These are phyloP conservation scores for Apostichopus japonicus DNA, from an alignment of 35 echinoderm and acorn worm species.

Conservation along the genomic window DNA sequence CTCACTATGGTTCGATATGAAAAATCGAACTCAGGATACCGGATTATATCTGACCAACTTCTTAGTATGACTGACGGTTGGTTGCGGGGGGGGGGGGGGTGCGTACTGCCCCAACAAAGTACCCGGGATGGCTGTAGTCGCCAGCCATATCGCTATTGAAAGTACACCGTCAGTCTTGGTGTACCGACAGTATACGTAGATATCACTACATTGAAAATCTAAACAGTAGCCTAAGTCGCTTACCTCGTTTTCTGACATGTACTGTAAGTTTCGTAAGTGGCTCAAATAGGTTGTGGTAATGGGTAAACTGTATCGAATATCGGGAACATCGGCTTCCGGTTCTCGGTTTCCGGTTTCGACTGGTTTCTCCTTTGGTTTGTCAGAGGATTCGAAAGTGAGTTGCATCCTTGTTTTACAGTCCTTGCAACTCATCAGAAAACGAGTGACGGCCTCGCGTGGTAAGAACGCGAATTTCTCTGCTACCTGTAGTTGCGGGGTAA, in stretches of 20 bases:
- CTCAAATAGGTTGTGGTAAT: constrained; percentile 97
- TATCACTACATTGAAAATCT: too few species aligned
- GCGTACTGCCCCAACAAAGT: too few species aligned
- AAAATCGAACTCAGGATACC: too few species aligned
- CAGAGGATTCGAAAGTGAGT: constrained; percentile 65
- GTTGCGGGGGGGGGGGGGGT: too few species aligned
- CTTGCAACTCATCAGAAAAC: constrained; percentile 98
- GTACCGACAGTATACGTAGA: too few species aligned
- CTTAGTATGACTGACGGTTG: too few species aligned
- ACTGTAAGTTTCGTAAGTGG: constrained; percentile 82
- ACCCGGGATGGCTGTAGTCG: too few species aligned
- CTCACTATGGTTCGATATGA: too few species aligned
- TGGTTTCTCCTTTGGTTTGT: constrained; percentile 58
- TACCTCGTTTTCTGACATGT: constrained; percentile 76
- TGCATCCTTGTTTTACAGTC: constrained; percentile 99
- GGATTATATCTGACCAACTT: too few species aligned
- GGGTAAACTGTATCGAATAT: constrained; percentile 89
- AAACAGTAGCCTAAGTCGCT: background rate
- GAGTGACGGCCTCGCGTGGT: constrained; percentile 92
- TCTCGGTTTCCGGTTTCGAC: background rate
- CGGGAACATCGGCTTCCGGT: constrained; percentile 48
- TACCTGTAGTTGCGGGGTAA: constrained; percentile 52
- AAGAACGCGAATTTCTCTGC: constrained; percentile 98
- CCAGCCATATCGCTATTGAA: too few species aligned
- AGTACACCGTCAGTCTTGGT: too few species aligned